Percentiles rank a stretch among this genome's conserved stretches.
Conservation (phyloP, 2,113 vertebrate species). For the Donacobius atricapilla region DNA sequence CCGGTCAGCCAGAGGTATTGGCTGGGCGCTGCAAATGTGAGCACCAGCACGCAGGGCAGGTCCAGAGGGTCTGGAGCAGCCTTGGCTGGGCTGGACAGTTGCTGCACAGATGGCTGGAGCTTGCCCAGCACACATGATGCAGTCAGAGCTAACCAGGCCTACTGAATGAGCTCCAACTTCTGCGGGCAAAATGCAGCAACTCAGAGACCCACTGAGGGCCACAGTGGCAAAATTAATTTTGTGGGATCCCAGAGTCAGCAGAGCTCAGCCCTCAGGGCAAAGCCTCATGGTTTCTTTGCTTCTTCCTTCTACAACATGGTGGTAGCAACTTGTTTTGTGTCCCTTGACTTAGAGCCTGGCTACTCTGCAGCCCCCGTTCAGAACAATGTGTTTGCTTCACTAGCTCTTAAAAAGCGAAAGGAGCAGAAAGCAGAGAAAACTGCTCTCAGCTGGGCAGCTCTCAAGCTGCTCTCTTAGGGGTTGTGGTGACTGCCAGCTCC, state of each 20-base stretch:
- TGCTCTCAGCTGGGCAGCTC: not conserved
- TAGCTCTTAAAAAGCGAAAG: not conserved
- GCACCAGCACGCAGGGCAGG: not conserved
- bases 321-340: not conserved
- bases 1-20: not conserved
- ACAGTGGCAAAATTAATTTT: not conserved
- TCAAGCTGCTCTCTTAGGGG: not conserved
- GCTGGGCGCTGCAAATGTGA: not conserved
- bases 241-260: not conserved
- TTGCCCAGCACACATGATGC: not conserved
- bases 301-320: not conserved
- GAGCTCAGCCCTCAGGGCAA: not conserved
- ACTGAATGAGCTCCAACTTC: fast-evolving
- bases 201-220: not conserved
- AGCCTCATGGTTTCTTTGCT: not conserved
- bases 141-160: not conserved
- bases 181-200: not conserved
- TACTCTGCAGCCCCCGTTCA: not conserved
- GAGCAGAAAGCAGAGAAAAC: not conserved
- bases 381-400: not conserved
- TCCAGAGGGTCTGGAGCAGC: not conserved
- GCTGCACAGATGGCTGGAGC: not conserved
- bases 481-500: not conserved
- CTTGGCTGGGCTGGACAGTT: not conserved
- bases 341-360: not conserved